Conservation (phyloP, 2,113 vertebrate genomes). For the Pardalotus punctatus region DNA sequence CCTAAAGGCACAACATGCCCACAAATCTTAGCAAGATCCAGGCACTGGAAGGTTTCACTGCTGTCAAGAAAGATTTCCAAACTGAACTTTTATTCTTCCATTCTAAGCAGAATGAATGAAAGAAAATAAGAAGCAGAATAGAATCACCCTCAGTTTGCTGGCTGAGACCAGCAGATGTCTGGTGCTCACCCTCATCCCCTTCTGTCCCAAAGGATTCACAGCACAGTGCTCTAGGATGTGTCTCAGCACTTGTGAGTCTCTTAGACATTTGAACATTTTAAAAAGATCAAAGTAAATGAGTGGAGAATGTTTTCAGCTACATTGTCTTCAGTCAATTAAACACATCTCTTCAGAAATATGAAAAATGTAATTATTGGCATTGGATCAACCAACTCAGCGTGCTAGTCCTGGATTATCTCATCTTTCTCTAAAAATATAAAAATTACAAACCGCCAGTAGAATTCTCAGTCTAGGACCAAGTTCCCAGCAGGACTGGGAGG, state of each 20-base stretch:
- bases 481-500: background rate
- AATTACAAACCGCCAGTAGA: background rate
- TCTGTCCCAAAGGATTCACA: background rate
- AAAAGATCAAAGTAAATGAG: background rate
- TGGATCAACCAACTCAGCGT: background rate
- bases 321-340: background rate
- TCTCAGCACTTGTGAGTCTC: background rate
- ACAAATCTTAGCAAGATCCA: background rate
- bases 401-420: background rate
- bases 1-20: background rate
- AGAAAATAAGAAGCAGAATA: background rate
- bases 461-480: background rate
- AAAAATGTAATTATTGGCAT: background rate
- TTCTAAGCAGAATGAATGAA: background rate
- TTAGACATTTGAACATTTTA: background rate
- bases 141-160: background rate
- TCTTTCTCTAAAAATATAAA: background rate
- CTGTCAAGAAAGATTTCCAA: background rate
- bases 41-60: background rate
- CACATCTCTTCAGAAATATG: background rate
- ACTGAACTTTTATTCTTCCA: background rate
- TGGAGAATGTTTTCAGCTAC: background rate
- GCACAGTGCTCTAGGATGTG: background rate
- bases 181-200: background rate
- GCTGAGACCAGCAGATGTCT: background rate